Base-by-base conservation (phyloP, 2,113 vertebrate genomes). In the Butorides virescens region DNA sequence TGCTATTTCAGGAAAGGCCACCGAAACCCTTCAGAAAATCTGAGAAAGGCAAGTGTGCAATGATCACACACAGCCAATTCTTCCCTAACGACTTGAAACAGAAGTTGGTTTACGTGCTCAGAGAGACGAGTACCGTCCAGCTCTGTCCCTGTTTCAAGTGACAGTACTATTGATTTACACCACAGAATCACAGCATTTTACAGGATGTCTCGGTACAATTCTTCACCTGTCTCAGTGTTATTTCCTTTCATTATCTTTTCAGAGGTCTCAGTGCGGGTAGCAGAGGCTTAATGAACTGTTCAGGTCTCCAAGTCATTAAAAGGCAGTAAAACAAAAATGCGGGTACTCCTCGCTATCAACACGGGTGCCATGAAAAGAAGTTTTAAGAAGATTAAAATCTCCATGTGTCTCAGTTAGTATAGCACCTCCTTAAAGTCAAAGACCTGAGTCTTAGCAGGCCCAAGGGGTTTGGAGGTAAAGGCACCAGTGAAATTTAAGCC, bases 321-420 rank as follows among this genome's bases (percentile, higher is more conserved):
- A 89, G 55, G 59, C 46, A 22, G 36, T 74, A 56, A 86, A 91
- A 86, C 42, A 32, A 86, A 89, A 71, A 44, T 3, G 50, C 42
- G 32, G 32, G 32, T 34, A 55, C 55, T 42, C 46, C 83, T 62
- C 36, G 32, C 14, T 62, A 46, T 42, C 42, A 58, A 26, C 47
- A 17, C 0, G 32, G 50, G 36, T 46, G 55, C 50, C 50, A 56
- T 26, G n/a, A 91, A 88, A 66, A 4, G 39, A n/a, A 5, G 30
- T 55, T 82, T 79, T 18, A 14, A 21, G 36, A 72, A 65, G 22
- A 55, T 52, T 29, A 50, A 32, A 20, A 36, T 39, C 22, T 67
- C 32, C 55, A 27, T 0, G 0, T 26, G 46, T 67, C 32, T 63
- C 27, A 62, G 0, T 46, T 66, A 73, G 53, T 22, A 36, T 0